Conservation (phyloP, 2,888 invertebrate genomes). For the Eupelmus urozonus region DNA sequence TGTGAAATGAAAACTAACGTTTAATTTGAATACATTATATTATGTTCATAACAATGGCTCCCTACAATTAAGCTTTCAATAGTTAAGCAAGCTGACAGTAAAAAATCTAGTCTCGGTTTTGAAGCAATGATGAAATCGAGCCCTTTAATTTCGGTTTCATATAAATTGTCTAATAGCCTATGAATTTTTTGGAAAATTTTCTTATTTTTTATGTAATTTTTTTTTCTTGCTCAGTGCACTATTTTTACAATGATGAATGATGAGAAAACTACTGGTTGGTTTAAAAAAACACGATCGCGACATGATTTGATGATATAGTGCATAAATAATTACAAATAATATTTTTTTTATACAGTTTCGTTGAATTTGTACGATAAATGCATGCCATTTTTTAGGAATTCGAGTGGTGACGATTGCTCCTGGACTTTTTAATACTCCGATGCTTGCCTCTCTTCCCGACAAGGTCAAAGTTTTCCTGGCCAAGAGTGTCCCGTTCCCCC, state of each 20-base stretch:
- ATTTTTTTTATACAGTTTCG: constrained; percentile 35
- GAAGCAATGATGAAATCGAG: constrained; percentile 13
- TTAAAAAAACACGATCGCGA: background rate
- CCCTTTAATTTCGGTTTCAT: no score
- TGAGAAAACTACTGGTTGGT: constrained; percentile 1
- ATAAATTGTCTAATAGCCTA: background rate
- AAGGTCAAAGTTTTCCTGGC: constrained; percentile 79
- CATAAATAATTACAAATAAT: constrained; percentile 13
- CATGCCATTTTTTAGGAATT: constrained; percentile 53
- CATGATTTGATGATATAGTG: constrained; percentile 2
- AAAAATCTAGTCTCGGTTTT: constrained; percentile 13
- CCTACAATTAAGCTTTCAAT: background rate
- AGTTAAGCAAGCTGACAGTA: background rate
- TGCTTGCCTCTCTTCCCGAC: constrained; percentile 79
- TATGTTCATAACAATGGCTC: background rate
- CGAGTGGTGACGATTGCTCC: constrained; percentile 73
- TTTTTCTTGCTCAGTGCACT: constrained; percentile 22
- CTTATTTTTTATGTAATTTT: constrained; percentile 21
- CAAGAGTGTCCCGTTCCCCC: constrained; percentile 79
- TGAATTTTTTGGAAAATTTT: constrained; percentile 7
- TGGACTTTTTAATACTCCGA: constrained; percentile 81
- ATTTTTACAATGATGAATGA: constrained; percentile 37
- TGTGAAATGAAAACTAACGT: constrained; percentile 23
- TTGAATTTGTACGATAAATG: constrained; percentile 9
- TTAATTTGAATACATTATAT: constrained; percentile 25